Base-by-base conservation (phyloP, 2,888 invertebrate species). In the Cybosia mesomella region DNA sequence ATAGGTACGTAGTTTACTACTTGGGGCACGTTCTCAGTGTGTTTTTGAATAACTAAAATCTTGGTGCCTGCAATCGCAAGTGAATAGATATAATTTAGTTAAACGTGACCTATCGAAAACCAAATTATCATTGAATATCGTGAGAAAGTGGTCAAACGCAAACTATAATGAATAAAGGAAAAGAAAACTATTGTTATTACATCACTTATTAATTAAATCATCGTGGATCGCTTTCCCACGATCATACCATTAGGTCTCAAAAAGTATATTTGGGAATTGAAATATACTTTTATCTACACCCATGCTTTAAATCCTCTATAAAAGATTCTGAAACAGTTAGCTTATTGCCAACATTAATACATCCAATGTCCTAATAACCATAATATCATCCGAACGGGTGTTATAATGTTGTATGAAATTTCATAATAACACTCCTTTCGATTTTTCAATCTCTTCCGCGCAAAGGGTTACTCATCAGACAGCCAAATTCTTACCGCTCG, bases 21-120 rank as follows among this genome's bases (percentile, higher is more conserved):
- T 49, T 49, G n/a, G 49, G n/a, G 49, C 49, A 49, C 49, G 49
- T 49, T 49, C 49, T 18, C 49, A 49, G 18, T 18, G 9, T 9
- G n/a, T 49, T 49, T 49, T 49, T 49, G 49, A 43, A 49, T 49
- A 49, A 49, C n/a, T 49, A n/a, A 49, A 49, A n/a, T n/a, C 49
- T 49, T 49, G 49, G 49, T 49, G n/a, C 49, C 49, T 49, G 49
- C 49, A 49, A 49, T 49, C 49, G 49, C 49, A 49, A 49, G 49
- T 49, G 49, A 49, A 49, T 49, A 49, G 49, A 18, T 49, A 9
- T 49, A 18, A 49, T 49, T 49, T 49, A 49, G 49, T 49, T n/a
- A 49, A 49, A 49, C n/a, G 49, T 49, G 49, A 49, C 9, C 49
- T 49, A n/a, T 49, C n/a, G 49, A 49, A 49, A 49, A 49, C 49